Conservation (phyloP, 2,113 vertebrate genomes). For the Meleagris gallopavo region DNA sequence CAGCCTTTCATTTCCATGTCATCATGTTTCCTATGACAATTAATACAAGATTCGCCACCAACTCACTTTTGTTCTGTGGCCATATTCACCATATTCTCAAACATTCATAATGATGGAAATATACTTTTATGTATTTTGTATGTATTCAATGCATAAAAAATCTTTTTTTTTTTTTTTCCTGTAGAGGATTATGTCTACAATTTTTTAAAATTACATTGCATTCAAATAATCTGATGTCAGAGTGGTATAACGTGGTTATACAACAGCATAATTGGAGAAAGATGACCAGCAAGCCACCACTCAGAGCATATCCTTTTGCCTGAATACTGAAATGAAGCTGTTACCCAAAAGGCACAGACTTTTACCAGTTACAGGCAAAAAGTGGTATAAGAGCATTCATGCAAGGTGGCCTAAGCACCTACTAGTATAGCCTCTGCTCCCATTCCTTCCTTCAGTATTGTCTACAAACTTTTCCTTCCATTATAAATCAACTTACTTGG, state of each 20-base stretch:
- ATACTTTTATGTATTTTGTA: conserved; percentile 14
- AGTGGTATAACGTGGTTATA: not conserved
- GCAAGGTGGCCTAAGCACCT: not conserved
- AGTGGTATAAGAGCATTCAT: not conserved
- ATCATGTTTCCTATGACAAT: not conserved
- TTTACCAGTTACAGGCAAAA: not conserved
- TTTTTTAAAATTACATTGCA: conserved; percentile 7
- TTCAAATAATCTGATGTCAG: not conserved
- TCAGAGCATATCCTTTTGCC: not conserved
- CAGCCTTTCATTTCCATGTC: conserved; percentile 18
- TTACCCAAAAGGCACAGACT: not conserved
- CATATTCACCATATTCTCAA: not conserved
- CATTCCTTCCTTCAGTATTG: not conserved
- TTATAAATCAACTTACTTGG: not conserved
- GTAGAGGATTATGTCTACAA: not conserved
- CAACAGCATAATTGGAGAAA: not conserved
- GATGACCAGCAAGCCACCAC: not conserved
- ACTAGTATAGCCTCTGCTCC: not conserved
- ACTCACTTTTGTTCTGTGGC: not conserved
- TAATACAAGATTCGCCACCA: not conserved
- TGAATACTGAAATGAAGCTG: not conserved
- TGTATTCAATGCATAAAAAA: conserved; percentile 8
- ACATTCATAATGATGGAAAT: not conserved
- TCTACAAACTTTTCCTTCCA: not conserved
- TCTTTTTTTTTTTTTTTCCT: not conserved